These are phyloP conservation scores for Polietes domitor DNA, from an alignment of 2,888 invertebrate genomes.

Conservation along the genomic window DNA sequence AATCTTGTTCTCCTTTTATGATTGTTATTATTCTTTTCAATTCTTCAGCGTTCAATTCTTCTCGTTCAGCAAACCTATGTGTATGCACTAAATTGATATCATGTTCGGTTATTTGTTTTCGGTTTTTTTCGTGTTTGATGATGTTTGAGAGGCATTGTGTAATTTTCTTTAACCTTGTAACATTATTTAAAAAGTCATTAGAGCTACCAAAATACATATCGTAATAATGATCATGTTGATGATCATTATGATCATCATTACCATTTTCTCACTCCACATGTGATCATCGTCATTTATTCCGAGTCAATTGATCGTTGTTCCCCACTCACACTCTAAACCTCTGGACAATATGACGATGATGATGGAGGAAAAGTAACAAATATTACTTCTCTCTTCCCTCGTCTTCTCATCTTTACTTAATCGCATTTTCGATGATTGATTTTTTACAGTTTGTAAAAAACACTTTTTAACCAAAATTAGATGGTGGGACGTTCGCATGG, in stretches of 20 bases:
- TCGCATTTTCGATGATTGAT: conserved; percentile 31
- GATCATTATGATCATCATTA: background rate
- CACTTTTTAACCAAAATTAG: conserved; percentile 11
- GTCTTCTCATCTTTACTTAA: background rate
- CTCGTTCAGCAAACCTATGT: background rate
- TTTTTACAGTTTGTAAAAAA: conserved; percentile 35
- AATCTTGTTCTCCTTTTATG: background rate
- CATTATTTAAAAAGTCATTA: conserved; percentile 32
- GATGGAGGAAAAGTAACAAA: background rate
- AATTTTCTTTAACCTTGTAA: conserved; percentile 55
- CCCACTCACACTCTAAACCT: background rate
- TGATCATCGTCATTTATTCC: background rate
- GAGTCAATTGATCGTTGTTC: conserved; percentile 1
- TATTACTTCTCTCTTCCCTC: background rate
- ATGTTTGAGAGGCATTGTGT: conserved; percentile 5
- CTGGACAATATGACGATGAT: background rate
- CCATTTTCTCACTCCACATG: background rate
- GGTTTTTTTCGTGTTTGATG: background rate
- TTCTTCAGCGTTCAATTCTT: background rate
- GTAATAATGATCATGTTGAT: background rate
- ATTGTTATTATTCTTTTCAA: background rate
- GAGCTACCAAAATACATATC: background rate
- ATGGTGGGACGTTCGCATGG: background rate
- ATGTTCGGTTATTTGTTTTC: background rate
- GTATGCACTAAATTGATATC: conserved; percentile 12